Evolutionary conservation across 1,140 invertebrate species (phyloP), one percentile per base, ranked within the genome.

Genomic region (Rhizoglyphus robini): DNA sequence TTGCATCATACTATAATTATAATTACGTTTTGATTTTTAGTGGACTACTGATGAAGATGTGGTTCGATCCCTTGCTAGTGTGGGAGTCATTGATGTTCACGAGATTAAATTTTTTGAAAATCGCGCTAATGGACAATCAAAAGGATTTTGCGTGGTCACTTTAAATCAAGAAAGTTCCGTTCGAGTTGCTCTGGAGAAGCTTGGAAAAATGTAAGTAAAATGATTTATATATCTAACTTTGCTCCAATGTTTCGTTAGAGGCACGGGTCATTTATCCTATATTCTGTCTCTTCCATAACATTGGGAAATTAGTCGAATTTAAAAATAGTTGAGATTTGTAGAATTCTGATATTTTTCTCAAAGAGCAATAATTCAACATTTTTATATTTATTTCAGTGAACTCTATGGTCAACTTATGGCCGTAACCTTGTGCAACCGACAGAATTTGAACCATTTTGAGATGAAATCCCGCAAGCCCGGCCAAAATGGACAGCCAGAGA

Each of bases 91-190:
- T 66, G 96, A 99, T 76, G 86, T 99, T 70, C 81, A 95, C 68
- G 96, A 99, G 75, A 91, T 99, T 15, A 98, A 98, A 78, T 99
- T 99, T 78, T 96, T 97, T 80, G 96, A 99, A 78, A 99, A 99
- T 79, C 83, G 96, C 71, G 88, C 90, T 13, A 99, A 99, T 81
- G 96, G 96, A 30, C 96, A 99, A 76, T 96, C 92, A 0, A 99
- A 99, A 81, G 96, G 96, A 30, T 95, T 95, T 76, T 95, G 91
- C 75, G 85, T 93, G 20, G 84, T 96, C 69, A 88, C 89, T 1
- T 79, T 96, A 54, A 88, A 87, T 15, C 96, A 92, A 0, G 95
- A 99, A 71, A 81, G 83, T 67, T 96, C 94, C 67, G 84, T 92
- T 71, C 82, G 90, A 66, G 80, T 86, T 65, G 87, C 93, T 47